Evolutionary conservation across 1,140 invertebrate genomes (phyloP).

Genomic region (Drosophila nigromelanica): DNA sequence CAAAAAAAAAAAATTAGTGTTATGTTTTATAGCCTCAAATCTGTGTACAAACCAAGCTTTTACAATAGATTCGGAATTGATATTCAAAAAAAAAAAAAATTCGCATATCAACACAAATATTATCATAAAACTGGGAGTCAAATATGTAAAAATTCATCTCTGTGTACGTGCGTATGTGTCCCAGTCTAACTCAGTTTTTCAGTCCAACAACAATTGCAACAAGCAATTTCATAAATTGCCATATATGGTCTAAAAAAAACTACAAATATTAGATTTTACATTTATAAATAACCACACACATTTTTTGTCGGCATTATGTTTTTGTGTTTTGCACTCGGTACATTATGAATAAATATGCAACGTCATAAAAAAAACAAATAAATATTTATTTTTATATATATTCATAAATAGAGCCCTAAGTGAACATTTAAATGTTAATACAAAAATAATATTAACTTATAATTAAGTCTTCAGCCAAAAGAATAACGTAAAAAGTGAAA

Average conservation of each 20-base stretch:
- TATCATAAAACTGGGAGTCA: slow-evolving; percentile 32
- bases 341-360: slow-evolving; percentile 55
- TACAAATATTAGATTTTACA: slow-evolving; percentile 50
- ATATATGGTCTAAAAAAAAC: slow-evolving; percentile 15
- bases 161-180: slow-evolving; percentile 44
- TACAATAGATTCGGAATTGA: background rate
- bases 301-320: slow-evolving; percentile 72
- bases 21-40: too few relatives aligned
- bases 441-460: slow-evolving; percentile 6
- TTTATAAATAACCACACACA: slow-evolving; percentile 69
- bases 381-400: slow-evolving; percentile 40
- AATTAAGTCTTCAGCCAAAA: slow-evolving; percentile 27
- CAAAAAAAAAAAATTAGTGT: too few relatives aligned
- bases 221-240: slow-evolving; percentile 33
- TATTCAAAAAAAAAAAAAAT: background rate
- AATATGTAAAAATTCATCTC: slow-evolving; percentile 45
- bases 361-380: slow-evolving; percentile 56
- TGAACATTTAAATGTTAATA: slow-evolving; percentile 43
- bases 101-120: background rate
- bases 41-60: too few relatives aligned
- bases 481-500: slow-evolving; percentile 23
- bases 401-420: slow-evolving; percentile 43
- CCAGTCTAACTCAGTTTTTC: slow-evolving; percentile 34
- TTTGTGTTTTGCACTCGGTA: slow-evolving; percentile 65
- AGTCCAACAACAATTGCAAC: slow-evolving; percentile 15